Evolutionary conservation across 2,888 invertebrate genomes (phyloP).

Genomic region (Acrobasis repandana): DNA sequence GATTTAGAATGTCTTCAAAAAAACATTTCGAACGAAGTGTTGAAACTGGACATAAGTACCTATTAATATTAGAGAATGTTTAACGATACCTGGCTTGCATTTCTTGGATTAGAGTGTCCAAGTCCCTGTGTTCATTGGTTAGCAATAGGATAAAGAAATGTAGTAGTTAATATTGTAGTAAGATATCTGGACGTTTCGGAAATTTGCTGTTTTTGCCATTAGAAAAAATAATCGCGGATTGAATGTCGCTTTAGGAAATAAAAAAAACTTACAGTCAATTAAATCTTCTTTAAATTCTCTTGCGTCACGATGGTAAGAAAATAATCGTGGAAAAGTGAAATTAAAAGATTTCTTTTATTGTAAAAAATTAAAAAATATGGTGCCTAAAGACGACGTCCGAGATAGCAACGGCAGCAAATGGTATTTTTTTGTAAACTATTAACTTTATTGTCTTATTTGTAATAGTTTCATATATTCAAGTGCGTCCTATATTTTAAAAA

Average conservation of each 20-base stretch:
- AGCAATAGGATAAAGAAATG: constrained; percentile 50
- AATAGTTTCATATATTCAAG: constrained; percentile 48
- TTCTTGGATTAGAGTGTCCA: constrained; percentile 64
- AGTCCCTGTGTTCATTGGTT: constrained; percentile 73
- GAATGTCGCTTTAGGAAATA: background rate
- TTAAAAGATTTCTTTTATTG: background rate
- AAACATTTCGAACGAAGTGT: background rate
- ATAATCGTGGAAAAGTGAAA: background rate
- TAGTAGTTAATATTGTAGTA: constrained; percentile 41
- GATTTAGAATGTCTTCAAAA: background rate
- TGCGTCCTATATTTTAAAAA: constrained; percentile 56
- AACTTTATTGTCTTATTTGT: constrained; percentile 41
- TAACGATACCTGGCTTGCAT: constrained; percentile 48
- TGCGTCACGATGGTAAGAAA: background rate
- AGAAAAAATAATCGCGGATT: background rate
- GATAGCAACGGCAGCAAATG: constrained; percentile 40
- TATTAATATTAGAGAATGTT: constrained; percentile 28
- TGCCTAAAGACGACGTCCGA: constrained; percentile 34
- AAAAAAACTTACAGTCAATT: background rate
- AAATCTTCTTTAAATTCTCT: background rate
- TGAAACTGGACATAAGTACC: background rate
- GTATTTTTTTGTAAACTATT: constrained; percentile 44
- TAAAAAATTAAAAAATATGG: background rate
- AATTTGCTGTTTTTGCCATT: constrained; percentile 44
- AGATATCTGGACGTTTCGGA: constrained; percentile 42